Conservation (phyloP, 1,140 invertebrate species). For the Cydia splendana region DNA sequence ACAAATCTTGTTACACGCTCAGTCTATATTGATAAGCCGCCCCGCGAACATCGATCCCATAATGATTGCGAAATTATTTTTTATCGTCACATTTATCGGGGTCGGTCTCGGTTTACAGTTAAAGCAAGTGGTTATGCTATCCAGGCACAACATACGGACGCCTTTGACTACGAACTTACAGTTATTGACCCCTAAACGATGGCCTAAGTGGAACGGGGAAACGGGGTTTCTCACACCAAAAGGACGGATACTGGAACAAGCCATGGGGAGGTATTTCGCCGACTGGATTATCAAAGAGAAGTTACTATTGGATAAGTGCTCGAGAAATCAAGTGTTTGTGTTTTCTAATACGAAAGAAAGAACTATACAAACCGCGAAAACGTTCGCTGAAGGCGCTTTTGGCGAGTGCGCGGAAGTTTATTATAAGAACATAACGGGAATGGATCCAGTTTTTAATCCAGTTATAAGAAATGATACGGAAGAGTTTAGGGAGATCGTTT, state of each 20-base stretch:
- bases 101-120: slow-evolving; percentile 38
- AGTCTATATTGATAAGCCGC: background rate
- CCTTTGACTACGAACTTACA: slow-evolving; percentile 58
- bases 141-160: slow-evolving; percentile 64
- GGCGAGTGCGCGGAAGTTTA: slow-evolving; percentile 57
- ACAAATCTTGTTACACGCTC: background rate
- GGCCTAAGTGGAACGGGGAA: slow-evolving; percentile 63
- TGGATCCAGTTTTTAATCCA: slow-evolving; percentile 63
- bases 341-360: slow-evolving; percentile 63
- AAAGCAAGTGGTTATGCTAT: slow-evolving; percentile 64
- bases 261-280: slow-evolving; percentile 62
- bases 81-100: background rate
- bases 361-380: slow-evolving; percentile 56
- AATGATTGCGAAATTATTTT: slow-evolving; percentile 5
- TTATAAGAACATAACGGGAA: slow-evolving; percentile 39
- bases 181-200: slow-evolving; percentile 54
- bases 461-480: slow-evolving; percentile 55
- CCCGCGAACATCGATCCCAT: background rate
- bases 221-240: slow-evolving; percentile 64
- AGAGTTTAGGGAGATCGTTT: slow-evolving; percentile 50
- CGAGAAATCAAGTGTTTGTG: slow-evolving; percentile 54
- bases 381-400: slow-evolving; percentile 59
- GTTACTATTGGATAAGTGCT: slow-evolving; percentile 49
- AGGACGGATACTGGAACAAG: slow-evolving; percentile 62
- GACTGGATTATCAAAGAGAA: slow-evolving; percentile 51